Percentiles rank a stretch among this genome's conserved stretches.
Conservation (phyloP, 2,113 vertebrate genomes). For the Probosciger aterrimus region DNA sequence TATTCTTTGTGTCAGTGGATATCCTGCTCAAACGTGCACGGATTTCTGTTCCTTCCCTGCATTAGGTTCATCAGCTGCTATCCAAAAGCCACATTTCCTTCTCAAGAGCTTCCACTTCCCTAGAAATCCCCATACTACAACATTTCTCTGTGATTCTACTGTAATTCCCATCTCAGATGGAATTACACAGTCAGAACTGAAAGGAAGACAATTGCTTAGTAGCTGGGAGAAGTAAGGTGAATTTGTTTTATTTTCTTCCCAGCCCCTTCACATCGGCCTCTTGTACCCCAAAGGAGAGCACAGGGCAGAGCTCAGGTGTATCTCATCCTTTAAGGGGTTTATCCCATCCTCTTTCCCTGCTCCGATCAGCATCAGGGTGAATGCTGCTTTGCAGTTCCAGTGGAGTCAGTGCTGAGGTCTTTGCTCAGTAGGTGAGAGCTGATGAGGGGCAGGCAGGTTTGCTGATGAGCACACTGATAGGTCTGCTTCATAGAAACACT, state of each 20-base stretch:
- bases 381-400: neutral
- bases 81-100: neutral
- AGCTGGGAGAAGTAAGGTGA: neutral
- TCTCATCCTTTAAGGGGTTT: neutral
- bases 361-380: rapidly evolving
- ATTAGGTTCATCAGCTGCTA: neutral
- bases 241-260: neutral
- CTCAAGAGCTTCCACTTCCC: neutral
- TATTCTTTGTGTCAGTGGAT: neutral
- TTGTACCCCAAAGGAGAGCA: neutral
- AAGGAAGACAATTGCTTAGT: neutral
- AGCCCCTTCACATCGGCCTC: neutral
- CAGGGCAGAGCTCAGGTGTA: neutral
- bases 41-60: neutral
- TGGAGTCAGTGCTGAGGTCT: neutral
- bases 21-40: neutral
- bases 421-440: neutral
- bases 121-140: neutral
- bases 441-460: neutral
- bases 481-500: neutral
- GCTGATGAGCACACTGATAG: neutral
- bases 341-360: neutral
- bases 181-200: neutral
- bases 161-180: neutral
- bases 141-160: neutral